Evolutionary conservation across 2,113 vertebrate species (phyloP), one percentile per base, ranked within the genome.

Genomic region (Cettia cetti): DNA sequence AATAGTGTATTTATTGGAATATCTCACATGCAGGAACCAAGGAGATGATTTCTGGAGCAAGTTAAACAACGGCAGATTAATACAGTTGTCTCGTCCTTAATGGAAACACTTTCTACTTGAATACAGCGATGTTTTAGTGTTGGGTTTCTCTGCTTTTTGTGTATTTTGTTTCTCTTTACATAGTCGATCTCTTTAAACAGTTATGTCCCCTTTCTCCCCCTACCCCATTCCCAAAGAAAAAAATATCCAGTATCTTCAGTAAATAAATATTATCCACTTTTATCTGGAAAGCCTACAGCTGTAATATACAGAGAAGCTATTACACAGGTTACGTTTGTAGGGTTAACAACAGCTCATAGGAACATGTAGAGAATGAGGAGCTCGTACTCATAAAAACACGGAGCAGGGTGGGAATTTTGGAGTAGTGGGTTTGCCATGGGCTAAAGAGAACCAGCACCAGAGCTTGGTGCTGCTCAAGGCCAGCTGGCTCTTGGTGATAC

Each of bases 21-120:
- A 98, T 97, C 98, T 98, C 96, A 98, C 97, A 99, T 99, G 99
- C 99, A 99, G 93, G 98, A 98, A 98, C 98, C 98, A 97, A 98
- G 98, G 94, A 98, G 96, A 97, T 96, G 98, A 97, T 86, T 96
- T 97, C 93, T 97, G 97, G 97, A 97, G 97, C 94, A 86, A 92
- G 97, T 97, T 96, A 96, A 96, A 97, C 94, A 88, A 96, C 23
- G 90, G 93, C 65, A 85, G 92, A 79, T 70, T 75, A 96, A 92
- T 39, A 80, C 92, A 82, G 77, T 71, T 82, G 83, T 77, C 79
- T 92, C 2, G 10, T 94, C 69, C 66, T 75, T 9, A 86, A 95
- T 1, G 13, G 56, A 92, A 91, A 91, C 93, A 77, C 95, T 92
- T 93, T 40, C 92, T 71, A 96, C 33, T 31, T 81, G 86, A 84